A percentile compares a stretch with the other conserved stretches of the same genome.
Evolutionary conservation across 2,888 invertebrate genomes (phyloP).

Genomic region (Spisula subtruncata): DNA sequence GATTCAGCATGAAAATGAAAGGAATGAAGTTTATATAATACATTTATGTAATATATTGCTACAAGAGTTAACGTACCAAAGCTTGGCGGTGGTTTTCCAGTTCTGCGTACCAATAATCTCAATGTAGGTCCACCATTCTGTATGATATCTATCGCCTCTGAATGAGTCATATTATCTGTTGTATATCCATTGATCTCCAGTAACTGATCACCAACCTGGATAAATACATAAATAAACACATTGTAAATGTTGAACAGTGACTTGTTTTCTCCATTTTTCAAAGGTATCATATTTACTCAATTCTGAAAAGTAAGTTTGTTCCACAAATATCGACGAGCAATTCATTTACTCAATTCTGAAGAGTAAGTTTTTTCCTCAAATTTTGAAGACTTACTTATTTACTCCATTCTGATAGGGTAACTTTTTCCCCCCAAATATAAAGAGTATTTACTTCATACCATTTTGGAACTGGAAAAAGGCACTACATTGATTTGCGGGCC

Average conservation of each 20-base stretch:
- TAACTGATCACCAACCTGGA: conserved; percentile 91
- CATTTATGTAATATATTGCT: neutral
- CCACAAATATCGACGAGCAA: neutral
- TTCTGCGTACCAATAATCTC: conserved; percentile 88
- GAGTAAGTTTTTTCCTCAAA: neutral
- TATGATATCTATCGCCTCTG: conserved; percentile 92
- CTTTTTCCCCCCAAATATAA: too few relatives aligned
- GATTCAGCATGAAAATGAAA: too few relatives aligned
- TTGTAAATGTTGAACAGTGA: neutral
- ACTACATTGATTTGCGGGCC: too few relatives aligned
- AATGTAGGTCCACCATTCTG: conserved; percentile 91
- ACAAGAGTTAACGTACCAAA: conserved; percentile 76
- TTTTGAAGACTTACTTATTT: neutral
- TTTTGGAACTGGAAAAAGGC: too few relatives aligned
- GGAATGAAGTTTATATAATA: neutral
- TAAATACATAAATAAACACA: conserved; percentile 20
- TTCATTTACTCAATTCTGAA: neutral
- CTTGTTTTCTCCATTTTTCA: neutral
- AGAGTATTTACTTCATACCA: too few relatives aligned
- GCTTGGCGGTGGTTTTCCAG: conserved; percentile 85
- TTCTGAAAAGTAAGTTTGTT: neutral
- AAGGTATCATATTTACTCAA: neutral
- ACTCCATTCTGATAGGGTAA: too few relatives aligned
- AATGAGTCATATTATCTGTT: conserved; percentile 92
- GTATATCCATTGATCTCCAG: conserved; percentile 92